These are phyloP conservation scores for Trematomus loennbergii DNA, from an alignment of 2,113 vertebrate species.

Conservation along the genomic window DNA sequence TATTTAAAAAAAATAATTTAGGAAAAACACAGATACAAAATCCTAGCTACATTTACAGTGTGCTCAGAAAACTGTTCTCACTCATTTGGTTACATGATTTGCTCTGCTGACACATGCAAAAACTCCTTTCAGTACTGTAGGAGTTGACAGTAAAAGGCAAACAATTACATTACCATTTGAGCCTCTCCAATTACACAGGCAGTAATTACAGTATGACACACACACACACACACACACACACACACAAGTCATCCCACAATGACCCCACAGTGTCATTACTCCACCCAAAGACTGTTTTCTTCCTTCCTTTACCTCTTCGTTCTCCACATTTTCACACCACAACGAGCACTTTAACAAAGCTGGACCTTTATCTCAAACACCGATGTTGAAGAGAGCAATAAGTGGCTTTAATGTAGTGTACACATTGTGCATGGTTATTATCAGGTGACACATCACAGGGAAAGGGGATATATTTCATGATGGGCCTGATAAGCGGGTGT, in stretches of 20 bases:
- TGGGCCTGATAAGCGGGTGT: slow-evolving; percentile 33
- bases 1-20: neutral
- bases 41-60: neutral
- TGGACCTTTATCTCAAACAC: slow-evolving; percentile 61
- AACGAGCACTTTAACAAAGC: slow-evolving; percentile 71
- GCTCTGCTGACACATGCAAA: slow-evolving; percentile 6
- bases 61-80: neutral
- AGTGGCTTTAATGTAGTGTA: slow-evolving; percentile 46
- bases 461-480: slow-evolving; percentile 38
- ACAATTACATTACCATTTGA: neutral
- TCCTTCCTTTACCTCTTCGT: slow-evolving; percentile 22
- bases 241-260: slow-evolving; percentile 22
- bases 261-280: slow-evolving; percentile 2
- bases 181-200: neutral
- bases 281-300: slow-evolving; percentile 24
- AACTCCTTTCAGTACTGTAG: slow-evolving; percentile 1
- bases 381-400: slow-evolving; percentile 69
- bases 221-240: neutral
- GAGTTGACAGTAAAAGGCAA: neutral
- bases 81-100: neutral
- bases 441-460: slow-evolving; percentile 37
- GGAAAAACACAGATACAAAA: neutral
- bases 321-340: slow-evolving; percentile 15
- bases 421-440: slow-evolving; percentile 12
- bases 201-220: neutral